Evolutionary conservation across 2,797 vertebrate genomes (phyloP).

Genomic region (Sebastes itinus): DNA sequence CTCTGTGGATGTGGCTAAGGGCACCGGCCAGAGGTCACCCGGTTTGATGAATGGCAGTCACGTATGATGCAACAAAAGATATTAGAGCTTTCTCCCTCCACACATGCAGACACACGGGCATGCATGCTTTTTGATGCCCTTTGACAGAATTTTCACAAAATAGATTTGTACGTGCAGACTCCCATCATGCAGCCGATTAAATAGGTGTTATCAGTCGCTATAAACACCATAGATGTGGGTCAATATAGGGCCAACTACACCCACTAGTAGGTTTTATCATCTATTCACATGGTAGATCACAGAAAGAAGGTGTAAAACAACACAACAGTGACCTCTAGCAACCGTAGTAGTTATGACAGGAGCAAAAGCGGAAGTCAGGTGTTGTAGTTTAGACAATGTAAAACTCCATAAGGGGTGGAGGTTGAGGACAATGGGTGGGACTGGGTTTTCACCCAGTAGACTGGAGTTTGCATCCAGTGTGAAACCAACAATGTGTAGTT

Average conservation of each 20-base stretch:
- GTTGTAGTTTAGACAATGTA: background rate
- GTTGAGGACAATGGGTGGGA: background rate
- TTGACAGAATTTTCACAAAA: background rate
- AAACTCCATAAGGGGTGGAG: background rate
- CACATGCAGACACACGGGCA: background rate
- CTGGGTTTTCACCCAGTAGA: too few species aligned
- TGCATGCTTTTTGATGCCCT: background rate
- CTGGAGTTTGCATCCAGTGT: background rate
- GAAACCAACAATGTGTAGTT: too few species aligned
- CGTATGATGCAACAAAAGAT: conserved; percentile 60
- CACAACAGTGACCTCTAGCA: too few species aligned
- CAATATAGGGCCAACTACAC: too few species aligned
- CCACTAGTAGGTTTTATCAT: too few species aligned
- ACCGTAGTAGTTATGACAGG: background rate
- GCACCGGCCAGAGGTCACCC: conserved; percentile 79
- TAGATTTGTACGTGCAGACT: background rate
- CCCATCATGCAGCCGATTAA: background rate
- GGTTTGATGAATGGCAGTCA: conserved; percentile 76
- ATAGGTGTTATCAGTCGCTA: background rate
- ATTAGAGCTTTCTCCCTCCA: conserved; percentile 23
- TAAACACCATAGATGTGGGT: too few species aligned
- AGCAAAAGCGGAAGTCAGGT: too few species aligned
- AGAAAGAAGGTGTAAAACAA: too few species aligned
- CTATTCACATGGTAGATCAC: too few species aligned
- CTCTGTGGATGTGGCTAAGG: conserved; percentile 75